phyloP scores from a whole-genome alignment of 1,140 invertebrate species.

The Diorhabda sublineata region DNA sequence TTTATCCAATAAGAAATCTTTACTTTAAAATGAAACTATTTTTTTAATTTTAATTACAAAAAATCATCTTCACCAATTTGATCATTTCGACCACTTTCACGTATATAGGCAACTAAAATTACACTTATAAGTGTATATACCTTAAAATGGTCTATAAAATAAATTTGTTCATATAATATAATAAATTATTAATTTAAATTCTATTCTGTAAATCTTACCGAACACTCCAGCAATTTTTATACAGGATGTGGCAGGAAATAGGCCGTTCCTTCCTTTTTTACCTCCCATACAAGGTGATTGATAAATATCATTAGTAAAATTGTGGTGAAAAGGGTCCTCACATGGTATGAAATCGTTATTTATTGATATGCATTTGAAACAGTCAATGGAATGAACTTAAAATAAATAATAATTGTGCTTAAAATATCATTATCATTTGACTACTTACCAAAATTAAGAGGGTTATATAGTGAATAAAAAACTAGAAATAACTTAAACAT shows the following conservation, averaged over 20 bases:
- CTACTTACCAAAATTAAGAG: not conserved
- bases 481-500: not conserved
- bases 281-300: slow-evolving; percentile 92
- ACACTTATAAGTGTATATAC: too few species aligned
- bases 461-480: not conserved
- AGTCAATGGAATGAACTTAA: slow-evolving; percentile 67
- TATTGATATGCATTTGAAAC: slow-evolving; percentile 93
- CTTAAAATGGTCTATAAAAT: too few species aligned
- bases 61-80: too few species aligned
- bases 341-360: slow-evolving; percentile 82
- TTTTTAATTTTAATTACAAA: too few species aligned
- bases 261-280: slow-evolving; percentile 82
- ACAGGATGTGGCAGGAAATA: slow-evolving; percentile 95
- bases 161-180: too few species aligned
- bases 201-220: slow-evolving; percentile 53
- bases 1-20: too few species aligned
- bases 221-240: slow-evolving; percentile 88
- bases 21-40: too few species aligned
- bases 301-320: slow-evolving; percentile 75
- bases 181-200: too few species aligned
- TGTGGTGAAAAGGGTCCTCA: slow-evolving; percentile 96
- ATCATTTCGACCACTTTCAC: too few species aligned
- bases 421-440: not conserved
- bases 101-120: too few species aligned
- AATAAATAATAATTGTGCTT: not conserved